phyloP scores from a whole-genome alignment of 2,797 vertebrate genomes.

The Pangasius sanitwongsei region DNA sequence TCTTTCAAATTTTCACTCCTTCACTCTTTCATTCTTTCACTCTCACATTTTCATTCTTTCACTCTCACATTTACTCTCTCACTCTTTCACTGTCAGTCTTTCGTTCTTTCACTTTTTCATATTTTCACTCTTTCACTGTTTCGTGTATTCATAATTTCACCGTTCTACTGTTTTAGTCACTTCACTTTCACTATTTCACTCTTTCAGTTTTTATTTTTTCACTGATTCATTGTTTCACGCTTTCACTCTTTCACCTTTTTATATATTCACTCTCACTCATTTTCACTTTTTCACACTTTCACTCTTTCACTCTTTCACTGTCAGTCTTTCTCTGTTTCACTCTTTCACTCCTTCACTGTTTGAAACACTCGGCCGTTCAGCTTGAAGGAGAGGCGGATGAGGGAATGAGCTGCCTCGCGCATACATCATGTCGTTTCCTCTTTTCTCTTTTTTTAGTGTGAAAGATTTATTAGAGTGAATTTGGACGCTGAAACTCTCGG shows the following conservation, averaged over 20 bases:
- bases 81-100: not conserved
- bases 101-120: too few species aligned
- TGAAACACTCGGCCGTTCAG: constrained; percentile 56
- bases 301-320: not conserved
- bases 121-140: too few species aligned
- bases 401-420: constrained; percentile 53
- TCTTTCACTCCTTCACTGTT: not conserved
- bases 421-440: constrained; percentile 72
- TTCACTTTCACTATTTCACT: too few species aligned
- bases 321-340: not conserved
- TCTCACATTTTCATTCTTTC: not conserved
- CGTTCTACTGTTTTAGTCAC: too few species aligned
- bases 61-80: not conserved
- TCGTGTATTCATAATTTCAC: too few species aligned
- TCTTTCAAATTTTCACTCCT: not conserved
- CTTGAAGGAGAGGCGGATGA: constrained; percentile 67
- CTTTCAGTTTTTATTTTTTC: too few species aligned
- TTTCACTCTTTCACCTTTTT: not conserved
- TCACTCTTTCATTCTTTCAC: not conserved
- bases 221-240: too few species aligned
- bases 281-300: not conserved
- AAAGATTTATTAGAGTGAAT: constrained; percentile 72
- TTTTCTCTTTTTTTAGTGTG: constrained; percentile 54
- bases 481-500: constrained; percentile 61
- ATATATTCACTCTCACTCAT: too few species aligned